Conservation (phyloP, 2,888 invertebrate genomes). For the Pandemis corylana region DNA sequence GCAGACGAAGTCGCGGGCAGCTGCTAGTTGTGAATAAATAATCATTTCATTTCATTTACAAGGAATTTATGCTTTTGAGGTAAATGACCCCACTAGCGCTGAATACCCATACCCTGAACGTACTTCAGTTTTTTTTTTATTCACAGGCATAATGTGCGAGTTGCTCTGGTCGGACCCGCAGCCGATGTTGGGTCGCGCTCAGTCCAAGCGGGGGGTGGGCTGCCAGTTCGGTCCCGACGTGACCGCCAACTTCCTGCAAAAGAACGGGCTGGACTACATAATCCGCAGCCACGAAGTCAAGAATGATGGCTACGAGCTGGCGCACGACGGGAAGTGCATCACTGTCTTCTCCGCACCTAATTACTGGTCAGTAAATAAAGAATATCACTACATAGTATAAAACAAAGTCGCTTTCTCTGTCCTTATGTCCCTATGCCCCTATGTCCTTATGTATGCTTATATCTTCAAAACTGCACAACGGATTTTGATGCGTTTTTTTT, state of each 20-base stretch:
- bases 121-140: background rate
- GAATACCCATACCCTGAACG: no score
- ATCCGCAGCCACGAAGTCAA: conserved; percentile 99
- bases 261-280: conserved; percentile 96
- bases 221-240: conserved; percentile 99
- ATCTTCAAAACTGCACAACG: no score
- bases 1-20: no score
- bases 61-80: no score
- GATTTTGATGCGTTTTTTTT: no score
- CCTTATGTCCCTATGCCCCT: no score
- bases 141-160: conserved; percentile 96
- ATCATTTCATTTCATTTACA: no score
- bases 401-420: no score
- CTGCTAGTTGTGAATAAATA: no score
- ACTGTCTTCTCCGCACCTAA: conserved; percentile 99
- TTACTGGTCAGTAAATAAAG: conserved; percentile 91
- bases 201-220: conserved; percentile 98
- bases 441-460: no score
- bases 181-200: conserved; percentile 93
- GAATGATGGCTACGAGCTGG: conserved; percentile 97
- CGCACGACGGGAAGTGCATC: conserved; percentile 97
- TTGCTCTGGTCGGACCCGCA: conserved; percentile 99
- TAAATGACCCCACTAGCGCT: no score
- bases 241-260: conserved; percentile 92
- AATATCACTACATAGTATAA: no score